A percentile compares a stretch with the other conserved stretches of the same genome.
Evolutionary conservation across 2,888 invertebrate genomes (phyloP).

Genomic region (Trachelus iudaicus): DNA sequence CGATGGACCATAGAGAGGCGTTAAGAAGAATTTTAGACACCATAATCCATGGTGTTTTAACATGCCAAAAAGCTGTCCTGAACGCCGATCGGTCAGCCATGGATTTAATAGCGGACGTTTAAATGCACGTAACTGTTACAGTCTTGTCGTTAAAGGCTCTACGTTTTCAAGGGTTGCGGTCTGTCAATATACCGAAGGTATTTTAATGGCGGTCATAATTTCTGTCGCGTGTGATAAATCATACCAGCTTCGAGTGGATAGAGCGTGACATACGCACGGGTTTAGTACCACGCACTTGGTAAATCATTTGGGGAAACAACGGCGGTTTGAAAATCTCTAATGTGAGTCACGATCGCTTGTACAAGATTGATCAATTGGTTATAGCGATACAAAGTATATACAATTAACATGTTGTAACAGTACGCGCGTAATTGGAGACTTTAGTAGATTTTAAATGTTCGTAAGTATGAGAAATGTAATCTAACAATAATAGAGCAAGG

Average conservation of each 20-base stretch:
- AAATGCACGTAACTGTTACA: constrained; percentile 30
- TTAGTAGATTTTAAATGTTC: not conserved
- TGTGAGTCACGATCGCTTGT: not conserved
- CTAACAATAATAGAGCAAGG: not conserved
- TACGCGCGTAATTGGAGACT: not conserved
- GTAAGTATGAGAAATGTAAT: not conserved
- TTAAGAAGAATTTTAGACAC: not conserved
- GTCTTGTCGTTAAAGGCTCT: constrained; percentile 28
- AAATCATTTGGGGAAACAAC: constrained; percentile 8
- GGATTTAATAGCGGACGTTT: constrained; percentile 32
- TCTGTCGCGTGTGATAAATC: constrained; percentile 48
- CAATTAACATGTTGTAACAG: not conserved
- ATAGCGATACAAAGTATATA: not conserved
- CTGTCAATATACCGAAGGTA: constrained; percentile 46
- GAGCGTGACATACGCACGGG: not conserved
- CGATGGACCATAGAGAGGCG: not conserved
- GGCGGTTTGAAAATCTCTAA: not conserved
- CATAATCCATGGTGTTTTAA: not conserved
- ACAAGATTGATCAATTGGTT: not conserved
- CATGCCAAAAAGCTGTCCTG: not conserved
- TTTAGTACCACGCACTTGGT: constrained; percentile 8
- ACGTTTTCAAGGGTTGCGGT: constrained; percentile 30
- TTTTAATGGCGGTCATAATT: constrained; percentile 53
- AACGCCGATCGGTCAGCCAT: constrained; percentile 10
- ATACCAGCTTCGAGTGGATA: constrained; percentile 12